Conservation (phyloP, 2,113 vertebrate species). For the Centrocercus urophasianus region DNA sequence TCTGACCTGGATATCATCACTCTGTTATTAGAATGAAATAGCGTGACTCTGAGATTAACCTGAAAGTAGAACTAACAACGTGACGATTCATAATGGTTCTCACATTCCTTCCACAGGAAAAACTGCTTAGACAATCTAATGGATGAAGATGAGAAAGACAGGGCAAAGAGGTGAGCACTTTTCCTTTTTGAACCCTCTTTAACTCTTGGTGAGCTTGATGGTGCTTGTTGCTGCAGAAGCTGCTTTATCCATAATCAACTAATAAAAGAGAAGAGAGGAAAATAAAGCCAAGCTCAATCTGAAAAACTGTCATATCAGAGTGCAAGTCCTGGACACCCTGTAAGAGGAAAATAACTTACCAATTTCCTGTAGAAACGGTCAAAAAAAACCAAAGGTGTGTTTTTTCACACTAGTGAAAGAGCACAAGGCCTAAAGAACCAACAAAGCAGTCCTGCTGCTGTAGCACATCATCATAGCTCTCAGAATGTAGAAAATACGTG, state of each 20-base stretch:
- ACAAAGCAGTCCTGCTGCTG: neutral
- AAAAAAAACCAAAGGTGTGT: neutral
- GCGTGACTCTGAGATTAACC: slow-evolving; percentile 59
- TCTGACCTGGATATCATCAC: slow-evolving; percentile 56
- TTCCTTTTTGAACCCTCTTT: slow-evolving; percentile 14
- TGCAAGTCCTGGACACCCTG: neutral
- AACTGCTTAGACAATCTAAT: slow-evolving; percentile 83
- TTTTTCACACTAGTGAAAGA: slow-evolving; percentile 24
- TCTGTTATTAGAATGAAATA: slow-evolving; percentile 58
- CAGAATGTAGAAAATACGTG: neutral
- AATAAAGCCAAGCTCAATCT: slow-evolving; percentile 22
- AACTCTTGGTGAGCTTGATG: slow-evolving; percentile 1
- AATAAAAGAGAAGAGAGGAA: slow-evolving; percentile 35
- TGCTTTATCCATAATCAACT: slow-evolving; percentile 36
- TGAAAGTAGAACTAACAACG: slow-evolving; percentile 42
- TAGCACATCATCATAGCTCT: neutral
- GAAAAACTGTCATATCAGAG: slow-evolving; percentile 35
- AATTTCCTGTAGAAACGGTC: slow-evolving; percentile 32
- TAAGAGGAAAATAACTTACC: slow-evolving; percentile 20
- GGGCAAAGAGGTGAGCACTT: slow-evolving; percentile 83
- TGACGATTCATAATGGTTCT: slow-evolving; percentile 45
- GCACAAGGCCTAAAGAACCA: neutral
- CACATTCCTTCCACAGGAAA: slow-evolving; percentile 75
- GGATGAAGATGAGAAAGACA: slow-evolving; percentile 90
- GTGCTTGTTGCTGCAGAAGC: slow-evolving; percentile 25